These are phyloP conservation scores for Ficedula albicollis DNA, from an alignment of 2,797 vertebrate genomes.

Conservation along the genomic window DNA sequence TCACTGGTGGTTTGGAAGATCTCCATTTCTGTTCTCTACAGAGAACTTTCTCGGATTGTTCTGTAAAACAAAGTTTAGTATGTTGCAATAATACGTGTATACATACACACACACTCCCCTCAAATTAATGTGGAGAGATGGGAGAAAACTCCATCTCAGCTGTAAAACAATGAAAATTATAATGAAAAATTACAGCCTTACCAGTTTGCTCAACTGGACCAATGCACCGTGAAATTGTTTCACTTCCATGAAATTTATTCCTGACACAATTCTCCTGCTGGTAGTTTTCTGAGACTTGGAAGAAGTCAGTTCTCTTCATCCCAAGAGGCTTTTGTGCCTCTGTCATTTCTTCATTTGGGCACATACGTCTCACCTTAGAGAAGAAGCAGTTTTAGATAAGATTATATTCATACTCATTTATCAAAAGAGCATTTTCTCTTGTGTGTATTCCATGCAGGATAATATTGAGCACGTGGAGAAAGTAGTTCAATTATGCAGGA, in stretches of 20 bases:
- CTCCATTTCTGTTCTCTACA: conserved; percentile 41
- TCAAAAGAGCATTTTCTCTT: background rate
- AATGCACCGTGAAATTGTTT: background rate
- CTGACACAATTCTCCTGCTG: conserved; percentile 4
- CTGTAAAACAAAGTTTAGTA: conserved; percentile 55
- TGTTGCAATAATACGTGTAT: background rate
- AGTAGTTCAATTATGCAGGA: background rate
- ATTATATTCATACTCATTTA: background rate
- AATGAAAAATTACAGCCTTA: conserved; percentile 5
- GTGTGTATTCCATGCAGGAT: background rate
- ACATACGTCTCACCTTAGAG: conserved; percentile 19
- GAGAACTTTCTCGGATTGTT: background rate
- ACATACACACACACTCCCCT: background rate
- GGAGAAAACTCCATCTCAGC: background rate
- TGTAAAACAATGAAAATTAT: background rate
- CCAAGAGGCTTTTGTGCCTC: conserved; percentile 37
- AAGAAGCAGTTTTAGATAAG: background rate
- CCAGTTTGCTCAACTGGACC: conserved; percentile 8
- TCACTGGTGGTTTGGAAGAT: conserved; percentile 83
- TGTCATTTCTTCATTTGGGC: background rate
- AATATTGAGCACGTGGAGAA: background rate
- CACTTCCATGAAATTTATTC: background rate
- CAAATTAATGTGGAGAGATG: background rate
- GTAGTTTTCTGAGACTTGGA: conserved; percentile 64
- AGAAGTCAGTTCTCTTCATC: conserved; percentile 57